These are phyloP conservation scores for Melieria picta DNA, from an alignment of 2,888 invertebrate species.

Conservation along the genomic window DNA sequence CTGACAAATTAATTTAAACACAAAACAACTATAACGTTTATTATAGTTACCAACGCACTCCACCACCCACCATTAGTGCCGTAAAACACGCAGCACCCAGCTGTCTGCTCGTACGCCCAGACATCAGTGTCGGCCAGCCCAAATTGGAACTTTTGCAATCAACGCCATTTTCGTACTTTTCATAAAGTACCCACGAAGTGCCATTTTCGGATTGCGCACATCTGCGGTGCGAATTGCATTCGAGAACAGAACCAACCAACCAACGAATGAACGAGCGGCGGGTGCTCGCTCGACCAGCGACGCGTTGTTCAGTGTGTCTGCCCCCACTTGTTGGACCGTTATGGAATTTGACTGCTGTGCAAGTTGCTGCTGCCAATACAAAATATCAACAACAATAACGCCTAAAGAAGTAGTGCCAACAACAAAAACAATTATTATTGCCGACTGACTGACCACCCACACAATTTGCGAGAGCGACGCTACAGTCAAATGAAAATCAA, in stretches of 20 bases:
- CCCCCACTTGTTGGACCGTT: no score
- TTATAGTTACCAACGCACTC: no score
- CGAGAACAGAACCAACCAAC: neutral
- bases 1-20: no score
- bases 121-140: neutral
- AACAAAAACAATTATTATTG: neutral
- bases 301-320: no score
- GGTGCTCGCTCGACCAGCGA: no score
- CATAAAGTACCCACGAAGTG: neutral
- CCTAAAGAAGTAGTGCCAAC: neutral
- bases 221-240: neutral
- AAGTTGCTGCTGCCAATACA: no score
- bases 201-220: neutral
- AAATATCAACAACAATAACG: neutral
- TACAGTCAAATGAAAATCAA: neutral
- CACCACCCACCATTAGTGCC: no score
- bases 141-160: slow-evolving; percentile 4
- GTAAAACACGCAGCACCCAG: no score
- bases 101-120: no score
- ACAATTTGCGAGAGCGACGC: neutral
- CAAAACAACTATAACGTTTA: no score
- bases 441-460: neutral
- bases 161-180: neutral
- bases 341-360: no score
- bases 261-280: no score